Evolutionary conservation across 2,797 vertebrate species (phyloP).

Genomic region (Pantherophis alleghaniensis): DNA sequence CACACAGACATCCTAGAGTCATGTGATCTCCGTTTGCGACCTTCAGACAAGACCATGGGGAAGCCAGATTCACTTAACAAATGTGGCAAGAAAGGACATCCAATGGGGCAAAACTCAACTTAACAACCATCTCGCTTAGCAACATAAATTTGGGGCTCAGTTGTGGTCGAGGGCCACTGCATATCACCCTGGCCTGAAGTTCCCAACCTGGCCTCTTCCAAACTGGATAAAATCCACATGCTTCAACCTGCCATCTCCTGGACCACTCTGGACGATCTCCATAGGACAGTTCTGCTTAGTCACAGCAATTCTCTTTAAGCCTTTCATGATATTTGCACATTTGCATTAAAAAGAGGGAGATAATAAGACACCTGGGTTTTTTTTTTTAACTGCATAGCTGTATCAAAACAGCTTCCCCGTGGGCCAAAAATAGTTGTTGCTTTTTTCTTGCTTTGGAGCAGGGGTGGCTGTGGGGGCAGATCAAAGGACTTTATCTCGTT

Average conservation of each 20-base stretch:
- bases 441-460: not conserved
- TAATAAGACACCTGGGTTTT: slow-evolving; percentile 35
- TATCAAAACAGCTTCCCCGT: slow-evolving; percentile 4
- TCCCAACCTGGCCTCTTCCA: not conserved
- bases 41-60: not conserved
- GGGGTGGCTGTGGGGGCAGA: not conserved
- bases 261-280: slow-evolving; percentile 66
- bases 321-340: slow-evolving; percentile 56
- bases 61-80: not conserved
- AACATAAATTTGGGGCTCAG: not conserved
- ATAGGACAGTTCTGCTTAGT: slow-evolving; percentile 64
- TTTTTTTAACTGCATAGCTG: not conserved
- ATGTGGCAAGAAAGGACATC: not conserved
- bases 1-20: not conserved
- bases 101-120: not conserved
- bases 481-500: not conserved
- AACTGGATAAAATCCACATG: not conserved
- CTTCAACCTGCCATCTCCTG: slow-evolving; percentile 38
- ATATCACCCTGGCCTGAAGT: not conserved
- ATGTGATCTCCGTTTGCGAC: not conserved
- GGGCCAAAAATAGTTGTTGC: not conserved
- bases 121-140: not conserved
- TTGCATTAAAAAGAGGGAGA: slow-evolving; percentile 49
- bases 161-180: not conserved
- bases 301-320: slow-evolving; percentile 65